phyloP scores from a whole-genome alignment of 1,140 invertebrate genomes.

The Neodiprion virginianus region DNA sequence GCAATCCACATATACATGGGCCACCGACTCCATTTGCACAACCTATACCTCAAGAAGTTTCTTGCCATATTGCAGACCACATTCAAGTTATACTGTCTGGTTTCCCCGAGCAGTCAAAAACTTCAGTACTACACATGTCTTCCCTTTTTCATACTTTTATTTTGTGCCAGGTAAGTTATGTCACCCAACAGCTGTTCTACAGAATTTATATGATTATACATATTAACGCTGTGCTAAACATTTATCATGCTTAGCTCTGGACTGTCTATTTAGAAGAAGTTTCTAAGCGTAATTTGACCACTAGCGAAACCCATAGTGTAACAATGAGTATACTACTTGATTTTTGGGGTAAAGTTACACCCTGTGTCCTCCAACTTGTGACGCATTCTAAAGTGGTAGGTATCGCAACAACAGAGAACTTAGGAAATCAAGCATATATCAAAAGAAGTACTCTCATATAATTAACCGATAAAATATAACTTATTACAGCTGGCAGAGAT shows the following conservation, averaged over 20 bases:
- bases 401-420: constrained; percentile 17
- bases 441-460: constrained; percentile 14
- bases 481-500: constrained; percentile 88
- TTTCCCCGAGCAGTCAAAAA: constrained; percentile 95
- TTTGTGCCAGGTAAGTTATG: constrained; percentile 71
- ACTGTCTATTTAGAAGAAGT: constrained; percentile 96
- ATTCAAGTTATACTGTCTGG: constrained; percentile 94
- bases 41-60: constrained; percentile 94
- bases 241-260: constrained; percentile 77
- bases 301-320: constrained; percentile 73
- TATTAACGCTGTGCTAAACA: too few species aligned
- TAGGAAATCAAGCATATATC: neutral
- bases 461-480: constrained; percentile 14
- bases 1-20: constrained; percentile 43
- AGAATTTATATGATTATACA: too few species aligned
- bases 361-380: constrained; percentile 91
- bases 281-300: constrained; percentile 71
- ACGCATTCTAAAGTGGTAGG: constrained; percentile 91
- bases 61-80: constrained; percentile 95
- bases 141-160: constrained; percentile 84
- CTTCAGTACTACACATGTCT: constrained; percentile 91
- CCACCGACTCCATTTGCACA: constrained; percentile 67
- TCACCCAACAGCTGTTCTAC: neutral
- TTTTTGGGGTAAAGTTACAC: constrained; percentile 98
- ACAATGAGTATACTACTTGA: constrained; percentile 90